Evolutionary conservation across 1,140 invertebrate genomes (phyloP).

Genomic region (Camponotus vicinus): DNA sequence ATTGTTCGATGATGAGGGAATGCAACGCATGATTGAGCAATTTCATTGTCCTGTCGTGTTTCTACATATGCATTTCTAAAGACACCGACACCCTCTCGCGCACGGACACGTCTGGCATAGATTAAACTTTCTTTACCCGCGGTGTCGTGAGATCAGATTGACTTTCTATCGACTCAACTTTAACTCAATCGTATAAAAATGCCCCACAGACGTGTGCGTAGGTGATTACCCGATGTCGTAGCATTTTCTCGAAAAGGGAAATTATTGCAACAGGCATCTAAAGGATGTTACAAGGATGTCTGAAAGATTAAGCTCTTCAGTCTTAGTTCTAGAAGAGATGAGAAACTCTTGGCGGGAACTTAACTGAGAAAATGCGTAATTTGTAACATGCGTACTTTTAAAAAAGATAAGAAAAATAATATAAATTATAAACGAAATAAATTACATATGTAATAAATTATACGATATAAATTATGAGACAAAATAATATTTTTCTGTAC

Average conservation of each 20-base stretch:
- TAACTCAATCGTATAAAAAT: conserved; percentile 41
- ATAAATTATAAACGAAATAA: neutral
- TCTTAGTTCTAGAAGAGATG: neutral
- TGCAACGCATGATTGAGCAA: conserved; percentile 67
- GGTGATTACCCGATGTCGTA: conserved; percentile 14
- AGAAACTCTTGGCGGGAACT: neutral
- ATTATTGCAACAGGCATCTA: conserved; percentile 18
- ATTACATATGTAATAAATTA: neutral
- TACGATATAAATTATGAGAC: neutral
- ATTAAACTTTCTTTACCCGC: conserved; percentile 48
- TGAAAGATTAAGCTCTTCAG: conserved; percentile 17
- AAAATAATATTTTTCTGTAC: neutral
- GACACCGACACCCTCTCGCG: conserved; percentile 44
- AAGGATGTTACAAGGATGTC: neutral
- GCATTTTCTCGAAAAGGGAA: conserved; percentile 26
- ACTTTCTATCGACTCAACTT: conserved; percentile 51
- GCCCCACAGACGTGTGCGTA: conserved; percentile 11
- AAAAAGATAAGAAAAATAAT: neutral
- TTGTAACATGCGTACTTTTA: neutral
- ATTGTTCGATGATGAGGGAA: conserved; percentile 71
- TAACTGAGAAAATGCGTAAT: neutral
- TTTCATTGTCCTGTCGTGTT: conserved; percentile 61
- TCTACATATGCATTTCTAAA: conserved; percentile 29
- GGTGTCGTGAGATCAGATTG: conserved; percentile 53
- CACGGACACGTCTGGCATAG: conserved; percentile 21